Conservation (phyloP, 2,113 vertebrate species). For the Lepus europaeus region DNA sequence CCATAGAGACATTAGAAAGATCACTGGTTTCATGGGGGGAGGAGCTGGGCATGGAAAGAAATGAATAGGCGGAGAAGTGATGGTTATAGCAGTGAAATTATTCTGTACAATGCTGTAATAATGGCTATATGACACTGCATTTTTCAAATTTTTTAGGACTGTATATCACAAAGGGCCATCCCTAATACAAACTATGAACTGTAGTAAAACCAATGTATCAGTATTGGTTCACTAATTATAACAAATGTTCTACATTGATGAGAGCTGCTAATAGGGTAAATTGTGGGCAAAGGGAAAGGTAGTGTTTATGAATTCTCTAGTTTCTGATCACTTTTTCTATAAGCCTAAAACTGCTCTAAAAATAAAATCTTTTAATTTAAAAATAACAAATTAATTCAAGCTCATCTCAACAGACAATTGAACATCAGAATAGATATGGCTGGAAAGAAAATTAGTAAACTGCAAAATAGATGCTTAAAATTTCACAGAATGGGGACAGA, state of each 20-base stretch:
- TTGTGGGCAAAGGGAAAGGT: background rate
- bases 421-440: background rate
- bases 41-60: background rate
- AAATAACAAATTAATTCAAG: background rate
- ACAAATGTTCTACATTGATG: background rate
- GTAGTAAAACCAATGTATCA: background rate
- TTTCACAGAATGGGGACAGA: background rate
- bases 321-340: background rate
- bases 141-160: background rate
- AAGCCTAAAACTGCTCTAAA: background rate
- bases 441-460: constrained; percentile 19
- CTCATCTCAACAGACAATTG: background rate
- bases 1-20: background rate
- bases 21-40: background rate
- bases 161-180: background rate
- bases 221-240: background rate
- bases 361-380: background rate
- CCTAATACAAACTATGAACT: background rate
- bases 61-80: background rate
- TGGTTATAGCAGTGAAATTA: background rate
- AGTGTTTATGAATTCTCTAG: background rate
- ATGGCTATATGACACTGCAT: background rate
- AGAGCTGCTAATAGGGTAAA: background rate
- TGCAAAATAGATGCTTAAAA: background rate
- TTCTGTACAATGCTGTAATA: background rate